Evolutionary conservation across 1,140 invertebrate genomes (phyloP).

Genomic region (Calycopis cecrops): DNA sequence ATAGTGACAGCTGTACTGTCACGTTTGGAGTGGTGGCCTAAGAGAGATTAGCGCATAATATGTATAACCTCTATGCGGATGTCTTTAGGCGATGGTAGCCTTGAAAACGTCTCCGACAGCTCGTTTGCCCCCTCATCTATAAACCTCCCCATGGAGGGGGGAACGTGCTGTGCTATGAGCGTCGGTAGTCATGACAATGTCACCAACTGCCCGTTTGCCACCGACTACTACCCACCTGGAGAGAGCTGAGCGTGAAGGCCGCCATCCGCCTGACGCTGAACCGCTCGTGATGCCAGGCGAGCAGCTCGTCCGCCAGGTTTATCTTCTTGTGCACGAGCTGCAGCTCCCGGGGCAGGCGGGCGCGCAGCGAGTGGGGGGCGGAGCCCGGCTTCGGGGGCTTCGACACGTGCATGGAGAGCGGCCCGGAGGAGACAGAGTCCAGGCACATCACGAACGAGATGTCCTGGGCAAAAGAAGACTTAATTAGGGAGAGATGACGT

Average conservation of each 20-base stretch:
- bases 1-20: too few relatives aligned
- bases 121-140: too few relatives aligned
- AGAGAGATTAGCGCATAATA: too few relatives aligned
- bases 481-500: too few relatives aligned
- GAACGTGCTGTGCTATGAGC: too few relatives aligned
- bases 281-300: slow-evolving; percentile 98
- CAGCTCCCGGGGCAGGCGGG: slow-evolving; percentile 31
- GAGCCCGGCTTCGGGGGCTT: slow-evolving; percentile 95
- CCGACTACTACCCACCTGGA: slow-evolving; percentile 42
- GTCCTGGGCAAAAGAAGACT: slow-evolving; percentile 78
- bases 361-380: slow-evolving; percentile 73
- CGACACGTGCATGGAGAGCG: slow-evolving; percentile 94
- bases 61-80: too few relatives aligned
- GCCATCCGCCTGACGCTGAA: slow-evolving; percentile 94
- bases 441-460: slow-evolving; percentile 93
- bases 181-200: too few relatives aligned
- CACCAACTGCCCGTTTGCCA: too few relatives aligned
- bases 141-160: too few relatives aligned
- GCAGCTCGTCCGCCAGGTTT: slow-evolving; percentile 93
- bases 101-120: too few relatives aligned
- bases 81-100: too few relatives aligned
- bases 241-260: slow-evolving; percentile 91
- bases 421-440: slow-evolving; percentile 86
- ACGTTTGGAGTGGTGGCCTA: too few relatives aligned
- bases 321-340: slow-evolving; percentile 93